Conservation (phyloP, 2,888 invertebrate species). For the Cloeon dipterum region DNA sequence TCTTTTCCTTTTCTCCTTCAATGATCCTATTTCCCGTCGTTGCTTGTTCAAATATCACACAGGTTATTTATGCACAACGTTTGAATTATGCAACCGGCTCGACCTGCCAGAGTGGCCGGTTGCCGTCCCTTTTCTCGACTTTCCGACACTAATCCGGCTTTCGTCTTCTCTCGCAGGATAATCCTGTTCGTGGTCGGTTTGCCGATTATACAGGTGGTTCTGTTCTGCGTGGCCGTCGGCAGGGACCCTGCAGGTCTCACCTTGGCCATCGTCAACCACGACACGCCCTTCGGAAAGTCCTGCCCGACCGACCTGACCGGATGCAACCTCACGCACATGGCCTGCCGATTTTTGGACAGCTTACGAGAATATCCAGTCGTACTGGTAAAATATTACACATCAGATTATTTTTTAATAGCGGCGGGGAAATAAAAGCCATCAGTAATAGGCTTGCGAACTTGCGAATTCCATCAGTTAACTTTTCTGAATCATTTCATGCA, state of each 20-base stretch:
- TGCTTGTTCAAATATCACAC: too few relatives aligned
- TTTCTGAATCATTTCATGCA: too few relatives aligned
- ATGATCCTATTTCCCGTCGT: too few relatives aligned
- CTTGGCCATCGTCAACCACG: constrained; percentile 61
- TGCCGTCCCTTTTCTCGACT: too few relatives aligned
- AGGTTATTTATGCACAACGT: too few relatives aligned
- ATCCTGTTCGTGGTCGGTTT: constrained; percentile 67
- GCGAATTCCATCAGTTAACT: too few relatives aligned
- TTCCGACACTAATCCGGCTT: too few relatives aligned
- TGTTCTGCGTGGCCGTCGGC: constrained; percentile 79
- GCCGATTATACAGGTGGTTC: constrained; percentile 62
- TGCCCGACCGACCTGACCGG: constrained; percentile 12
- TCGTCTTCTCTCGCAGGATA: constrained; percentile 25
- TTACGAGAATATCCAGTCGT: constrained; percentile 39
- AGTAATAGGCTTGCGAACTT: too few relatives aligned
- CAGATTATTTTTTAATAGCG: too few relatives aligned
- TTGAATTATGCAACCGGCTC: too few relatives aligned
- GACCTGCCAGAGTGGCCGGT: background rate
- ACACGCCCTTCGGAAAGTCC: constrained; percentile 23
- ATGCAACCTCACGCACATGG: constrained; percentile 42
- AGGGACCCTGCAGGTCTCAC: constrained; percentile 55
- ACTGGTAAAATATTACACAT: constrained; percentile 31
- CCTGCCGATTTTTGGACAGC: constrained; percentile 53
- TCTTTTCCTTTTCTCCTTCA: too few relatives aligned
- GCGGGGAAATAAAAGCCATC: too few relatives aligned